Evolutionary conservation across 2,888 invertebrate genomes (phyloP).

Genomic region (Lamellibrachia satsuma): DNA sequence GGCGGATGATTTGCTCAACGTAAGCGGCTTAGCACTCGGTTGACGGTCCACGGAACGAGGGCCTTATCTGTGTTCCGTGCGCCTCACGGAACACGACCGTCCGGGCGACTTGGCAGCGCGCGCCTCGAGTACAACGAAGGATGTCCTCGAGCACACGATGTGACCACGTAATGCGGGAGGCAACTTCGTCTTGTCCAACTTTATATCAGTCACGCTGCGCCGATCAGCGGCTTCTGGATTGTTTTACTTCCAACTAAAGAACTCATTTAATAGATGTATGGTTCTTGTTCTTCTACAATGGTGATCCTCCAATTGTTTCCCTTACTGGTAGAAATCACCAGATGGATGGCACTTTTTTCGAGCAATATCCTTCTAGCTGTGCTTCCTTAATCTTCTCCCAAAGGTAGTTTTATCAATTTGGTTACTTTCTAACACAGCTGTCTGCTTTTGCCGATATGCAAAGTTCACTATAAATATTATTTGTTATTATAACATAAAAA

Average conservation of each 20-base stretch:
- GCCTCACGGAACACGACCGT: background rate
- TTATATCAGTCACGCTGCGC: background rate
- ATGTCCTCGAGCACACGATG: background rate
- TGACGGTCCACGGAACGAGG: slow-evolving; percentile 8
- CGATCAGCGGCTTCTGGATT: background rate
- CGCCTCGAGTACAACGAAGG: background rate
- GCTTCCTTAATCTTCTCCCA: background rate
- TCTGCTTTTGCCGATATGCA: background rate
- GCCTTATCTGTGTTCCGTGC: background rate
- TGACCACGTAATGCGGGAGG: background rate
- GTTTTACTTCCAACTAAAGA: background rate
- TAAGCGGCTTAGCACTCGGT: background rate
- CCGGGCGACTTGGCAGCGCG: background rate
- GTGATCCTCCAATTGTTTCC: background rate
- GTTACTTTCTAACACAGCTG: background rate
- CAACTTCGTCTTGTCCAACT: background rate
- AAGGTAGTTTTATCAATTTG: background rate
- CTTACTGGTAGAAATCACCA: background rate
- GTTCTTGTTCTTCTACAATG: background rate
- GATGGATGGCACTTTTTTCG: background rate
- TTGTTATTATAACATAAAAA: background rate
- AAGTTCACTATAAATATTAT: background rate
- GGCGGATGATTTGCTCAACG: slow-evolving; percentile 9
- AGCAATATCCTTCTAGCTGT: background rate
- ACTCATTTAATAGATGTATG: background rate